Percentiles rank a stretch among this genome's conserved stretches.
phyloP scores from a whole-genome alignment of 92 coral and sea anemone species.

The Siderastrea radians region DNA sequence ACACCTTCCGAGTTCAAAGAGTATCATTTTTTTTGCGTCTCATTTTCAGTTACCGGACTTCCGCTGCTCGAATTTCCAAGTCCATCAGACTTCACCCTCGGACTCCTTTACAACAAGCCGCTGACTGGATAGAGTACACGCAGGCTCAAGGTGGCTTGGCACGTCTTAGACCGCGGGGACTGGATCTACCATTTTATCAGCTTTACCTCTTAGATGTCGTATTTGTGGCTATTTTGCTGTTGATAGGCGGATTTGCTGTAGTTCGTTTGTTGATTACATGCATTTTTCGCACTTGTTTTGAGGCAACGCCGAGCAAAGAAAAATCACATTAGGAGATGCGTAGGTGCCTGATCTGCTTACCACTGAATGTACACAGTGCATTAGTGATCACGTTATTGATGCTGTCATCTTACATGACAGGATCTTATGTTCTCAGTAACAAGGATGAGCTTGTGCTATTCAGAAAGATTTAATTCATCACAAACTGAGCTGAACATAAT shows the following conservation, averaged over 20 bases:
- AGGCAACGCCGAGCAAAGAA: constrained; percentile 12
- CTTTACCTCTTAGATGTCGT: constrained; percentile 61
- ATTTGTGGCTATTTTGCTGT: constrained; percentile 6
- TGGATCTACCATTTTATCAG: constrained; percentile 41
- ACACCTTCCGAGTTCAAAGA: background rate
- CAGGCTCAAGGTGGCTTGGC: constrained; percentile 60
- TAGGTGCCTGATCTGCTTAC: no score
- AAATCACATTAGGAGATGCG: background rate
- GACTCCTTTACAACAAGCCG: constrained; percentile 44
- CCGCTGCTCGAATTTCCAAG: constrained; percentile 42
- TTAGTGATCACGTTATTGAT: no score
- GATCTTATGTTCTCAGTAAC: no score
- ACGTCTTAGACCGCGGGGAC: constrained; percentile 44
- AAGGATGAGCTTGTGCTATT: no score
- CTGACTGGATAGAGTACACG: constrained; percentile 57
- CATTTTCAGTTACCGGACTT: constrained; percentile 42
- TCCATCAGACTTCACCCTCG: constrained; percentile 46
- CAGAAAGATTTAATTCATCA: no score
- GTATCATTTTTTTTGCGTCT: no score
- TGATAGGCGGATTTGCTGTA: constrained; percentile 1
- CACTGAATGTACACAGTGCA: no score
- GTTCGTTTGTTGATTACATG: constrained; percentile 6
- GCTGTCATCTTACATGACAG: no score
- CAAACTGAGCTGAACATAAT: no score
- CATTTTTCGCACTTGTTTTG: background rate